These are phyloP conservation scores for Drosophila kanapiae DNA, from an alignment of 1,140 invertebrate species.

Conservation along the genomic window DNA sequence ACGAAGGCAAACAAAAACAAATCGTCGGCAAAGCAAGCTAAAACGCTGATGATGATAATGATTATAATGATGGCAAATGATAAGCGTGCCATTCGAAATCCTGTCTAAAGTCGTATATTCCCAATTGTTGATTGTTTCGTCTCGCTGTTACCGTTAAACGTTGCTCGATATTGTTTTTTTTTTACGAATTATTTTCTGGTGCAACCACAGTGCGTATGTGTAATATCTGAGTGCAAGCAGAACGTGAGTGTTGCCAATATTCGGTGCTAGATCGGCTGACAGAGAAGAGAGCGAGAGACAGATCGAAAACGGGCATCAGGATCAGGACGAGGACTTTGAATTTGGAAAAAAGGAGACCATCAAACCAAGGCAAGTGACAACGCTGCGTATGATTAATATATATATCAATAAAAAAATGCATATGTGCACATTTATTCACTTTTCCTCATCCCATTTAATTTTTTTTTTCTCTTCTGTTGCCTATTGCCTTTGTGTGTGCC, in stretches of 20 bases:
- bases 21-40: conserved; percentile 26
- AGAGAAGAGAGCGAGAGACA: conserved; percentile 19
- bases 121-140: conserved; percentile 14
- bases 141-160: conserved; percentile 1
- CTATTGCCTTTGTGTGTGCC: background rate
- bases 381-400: conserved; percentile 64
- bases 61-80: conserved; percentile 21
- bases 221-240: conserved; percentile 46
- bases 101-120: conserved; percentile 27
- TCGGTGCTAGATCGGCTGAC: conserved; percentile 6
- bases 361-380: conserved; percentile 65
- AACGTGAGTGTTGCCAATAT: conserved; percentile 1
- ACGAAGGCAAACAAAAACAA: conserved; percentile 59
- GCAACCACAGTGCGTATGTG: conserved; percentile 72
- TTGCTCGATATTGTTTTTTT: conserved; percentile 34
- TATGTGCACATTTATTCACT: conserved; percentile 21
- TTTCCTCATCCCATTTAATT: background rate
- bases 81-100: conserved; percentile 29
- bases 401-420: conserved; percentile 20
- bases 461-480: background rate
- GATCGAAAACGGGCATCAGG: conserved; percentile 11
- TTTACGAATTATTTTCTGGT: conserved; percentile 76
- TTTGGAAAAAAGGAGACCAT: background rate
- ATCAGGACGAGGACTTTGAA: background rate
- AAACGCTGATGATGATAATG: conserved; percentile 8